Evolutionary conservation across 2,797 vertebrate genomes (phyloP).

Genomic region (Pseudochaenichthys georgianus): DNA sequence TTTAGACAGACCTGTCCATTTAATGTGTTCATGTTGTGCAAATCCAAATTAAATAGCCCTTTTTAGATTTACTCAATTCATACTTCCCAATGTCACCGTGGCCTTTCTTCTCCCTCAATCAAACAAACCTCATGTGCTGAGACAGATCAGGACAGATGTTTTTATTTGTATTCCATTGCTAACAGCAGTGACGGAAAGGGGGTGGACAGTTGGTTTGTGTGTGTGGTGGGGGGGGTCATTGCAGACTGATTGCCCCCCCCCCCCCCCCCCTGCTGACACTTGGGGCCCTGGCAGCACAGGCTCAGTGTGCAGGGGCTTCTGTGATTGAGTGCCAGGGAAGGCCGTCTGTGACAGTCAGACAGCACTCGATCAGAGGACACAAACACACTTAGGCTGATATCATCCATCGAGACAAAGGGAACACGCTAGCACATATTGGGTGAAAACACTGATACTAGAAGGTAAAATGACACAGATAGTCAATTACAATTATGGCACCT

Average conservation of each 20-base stretch:
- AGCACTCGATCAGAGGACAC: slow-evolving; percentile 53
- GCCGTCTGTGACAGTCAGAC: slow-evolving; percentile 70
- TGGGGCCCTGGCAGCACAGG: slow-evolving; percentile 45
- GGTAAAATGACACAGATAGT: slow-evolving; percentile 30
- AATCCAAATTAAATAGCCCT: background rate
- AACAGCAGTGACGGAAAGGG: slow-evolving; percentile 58
- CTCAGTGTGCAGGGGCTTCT: slow-evolving; percentile 61
- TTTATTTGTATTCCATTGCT: slow-evolving; percentile 65
- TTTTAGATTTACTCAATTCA: slow-evolving; percentile 40
- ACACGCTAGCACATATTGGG: slow-evolving; percentile 12
- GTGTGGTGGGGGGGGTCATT: slow-evolving; percentile 12
- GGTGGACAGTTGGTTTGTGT: slow-evolving; percentile 35
- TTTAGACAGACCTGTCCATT: background rate
- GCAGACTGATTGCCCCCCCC: slow-evolving; percentile 56
- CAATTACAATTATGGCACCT: slow-evolving; percentile 54
- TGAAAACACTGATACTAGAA: slow-evolving; percentile 23
- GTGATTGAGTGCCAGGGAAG: slow-evolving; percentile 60
- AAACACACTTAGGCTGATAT: slow-evolving; percentile 46
- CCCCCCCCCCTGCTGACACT: slow-evolving; percentile 32
- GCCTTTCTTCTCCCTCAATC: slow-evolving; percentile 50
- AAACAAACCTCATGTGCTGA: slow-evolving; percentile 64
- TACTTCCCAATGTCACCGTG: background rate
- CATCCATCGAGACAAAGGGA: slow-evolving; percentile 48
- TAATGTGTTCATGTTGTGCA: background rate
- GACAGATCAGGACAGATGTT: slow-evolving; percentile 70